A percentile compares a stretch with the other conserved stretches of the same genome.
phyloP scores from a whole-genome alignment of 1,140 invertebrate genomes.

The Zaprionus ornatus region DNA sequence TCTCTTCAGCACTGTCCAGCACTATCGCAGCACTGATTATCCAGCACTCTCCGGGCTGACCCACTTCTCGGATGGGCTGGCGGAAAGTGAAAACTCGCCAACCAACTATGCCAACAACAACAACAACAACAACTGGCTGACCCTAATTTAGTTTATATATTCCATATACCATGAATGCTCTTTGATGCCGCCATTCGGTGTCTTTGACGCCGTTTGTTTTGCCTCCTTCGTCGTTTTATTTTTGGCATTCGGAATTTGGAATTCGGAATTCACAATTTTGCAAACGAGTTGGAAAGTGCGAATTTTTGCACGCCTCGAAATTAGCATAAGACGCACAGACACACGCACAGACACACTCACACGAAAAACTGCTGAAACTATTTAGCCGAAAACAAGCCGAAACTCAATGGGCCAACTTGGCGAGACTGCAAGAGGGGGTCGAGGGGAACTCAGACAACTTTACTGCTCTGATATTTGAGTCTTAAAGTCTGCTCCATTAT shows the following conservation, averaged over 20 bases:
- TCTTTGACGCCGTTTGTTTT: conserved; percentile 18
- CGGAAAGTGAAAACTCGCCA: conserved; percentile 72
- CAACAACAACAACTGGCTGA: background rate
- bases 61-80: conserved; percentile 43
- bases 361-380: conserved; percentile 35
- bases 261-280: conserved; percentile 35
- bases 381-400: conserved; percentile 30
- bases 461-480: conserved; percentile 16
- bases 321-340: conserved; percentile 68
- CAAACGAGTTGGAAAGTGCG: conserved; percentile 80
- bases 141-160: conserved; percentile 10
- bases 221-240: conserved; percentile 33
- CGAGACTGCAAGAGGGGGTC: background rate
- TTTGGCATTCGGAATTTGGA: conserved; percentile 41
- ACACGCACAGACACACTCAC: background rate
- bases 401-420: conserved; percentile 34
- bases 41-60: conserved; percentile 49
- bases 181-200: background rate
- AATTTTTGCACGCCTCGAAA: conserved; percentile 77
- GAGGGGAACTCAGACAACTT: conserved; percentile 17
- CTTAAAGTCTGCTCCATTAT: conserved; percentile 21
- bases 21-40: conserved; percentile 28
- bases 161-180: background rate
- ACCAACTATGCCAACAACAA: conserved; percentile 49
- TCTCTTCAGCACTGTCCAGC: background rate